Evolutionary conservation across 2,113 vertebrate species (phyloP).

Genomic region (Grammomys dolichurus): DNA sequence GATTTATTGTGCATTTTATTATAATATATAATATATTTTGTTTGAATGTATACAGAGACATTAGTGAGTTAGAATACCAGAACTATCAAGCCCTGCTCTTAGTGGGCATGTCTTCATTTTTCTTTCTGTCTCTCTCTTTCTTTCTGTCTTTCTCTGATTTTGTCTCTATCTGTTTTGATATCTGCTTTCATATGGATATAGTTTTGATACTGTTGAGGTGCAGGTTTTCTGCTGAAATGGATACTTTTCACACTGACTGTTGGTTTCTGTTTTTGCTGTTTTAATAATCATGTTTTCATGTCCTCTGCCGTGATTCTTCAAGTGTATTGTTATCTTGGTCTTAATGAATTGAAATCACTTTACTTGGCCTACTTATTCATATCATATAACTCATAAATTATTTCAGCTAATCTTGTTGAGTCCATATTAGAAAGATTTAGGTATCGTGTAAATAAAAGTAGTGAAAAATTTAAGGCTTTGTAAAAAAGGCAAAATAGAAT

Average conservation of each 20-base stretch:
- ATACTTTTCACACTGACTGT: constrained; percentile 2
- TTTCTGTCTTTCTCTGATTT: neutral
- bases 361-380: neutral
- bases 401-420: constrained; percentile 24
- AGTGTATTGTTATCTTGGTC: neutral
- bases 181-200: neutral
- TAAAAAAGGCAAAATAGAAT: neutral
- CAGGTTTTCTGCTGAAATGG: constrained; percentile 8
- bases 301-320: neutral
- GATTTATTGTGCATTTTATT: constrained; percentile 28
- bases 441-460: neutral
- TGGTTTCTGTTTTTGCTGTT: neutral
- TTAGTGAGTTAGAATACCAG: neutral
- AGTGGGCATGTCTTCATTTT: neutral
- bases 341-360: constrained; percentile 39
- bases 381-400: neutral
- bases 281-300: constrained; percentile 33
- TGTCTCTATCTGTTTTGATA: neutral
- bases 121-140: neutral
- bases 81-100: neutral
- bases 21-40: constrained; percentile 55
- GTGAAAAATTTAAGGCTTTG: neutral
- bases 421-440: constrained; percentile 43
- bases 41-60: neutral
- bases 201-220: neutral